A percentile compares a stretch with the other conserved stretches of the same genome.
Evolutionary conservation across 2,113 vertebrate species (phyloP).

Genomic region (Polyodon spathula): DNA sequence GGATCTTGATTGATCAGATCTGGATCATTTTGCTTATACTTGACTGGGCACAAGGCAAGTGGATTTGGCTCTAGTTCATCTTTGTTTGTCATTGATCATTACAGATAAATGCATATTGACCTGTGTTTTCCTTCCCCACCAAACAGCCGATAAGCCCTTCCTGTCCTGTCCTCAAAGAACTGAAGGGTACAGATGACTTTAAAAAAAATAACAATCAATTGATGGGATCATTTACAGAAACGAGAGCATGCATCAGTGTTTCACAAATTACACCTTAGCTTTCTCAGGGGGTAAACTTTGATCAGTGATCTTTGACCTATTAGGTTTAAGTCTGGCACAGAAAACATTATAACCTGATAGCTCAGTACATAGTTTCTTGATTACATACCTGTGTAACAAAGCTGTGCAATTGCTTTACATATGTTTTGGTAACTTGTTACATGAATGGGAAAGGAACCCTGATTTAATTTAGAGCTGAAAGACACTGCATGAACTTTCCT

Average conservation of each 20-base stretch:
- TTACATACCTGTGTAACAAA: slow-evolving; percentile 32
- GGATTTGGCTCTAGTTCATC: too few relatives aligned
- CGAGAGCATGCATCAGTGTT: slow-evolving; percentile 45
- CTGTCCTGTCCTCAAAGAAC: too few relatives aligned
- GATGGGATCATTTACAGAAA: slow-evolving; percentile 63
- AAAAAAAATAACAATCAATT: slow-evolving; percentile 36
- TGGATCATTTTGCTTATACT: too few relatives aligned
- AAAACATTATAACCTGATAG: slow-evolving; percentile 59
- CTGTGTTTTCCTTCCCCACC: too few relatives aligned
- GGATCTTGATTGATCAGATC: too few relatives aligned
- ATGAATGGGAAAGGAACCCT: slow-evolving; percentile 24
- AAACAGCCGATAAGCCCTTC: too few relatives aligned
- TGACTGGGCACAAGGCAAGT: too few relatives aligned
- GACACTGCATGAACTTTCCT: too few relatives aligned
- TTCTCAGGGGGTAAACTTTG: slow-evolving; percentile 58
- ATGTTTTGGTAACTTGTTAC: slow-evolving; percentile 31
- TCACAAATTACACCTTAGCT: slow-evolving; percentile 36
- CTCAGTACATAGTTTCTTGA: slow-evolving; percentile 55
- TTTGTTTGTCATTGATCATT: too few relatives aligned
- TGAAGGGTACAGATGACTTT: too few relatives aligned
- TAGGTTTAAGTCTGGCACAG: slow-evolving; percentile 58
- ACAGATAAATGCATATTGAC: too few relatives aligned
- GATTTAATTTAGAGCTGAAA: too few relatives aligned
- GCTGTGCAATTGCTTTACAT: slow-evolving; percentile 40
- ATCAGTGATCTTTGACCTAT: slow-evolving; percentile 52